Evolutionary conservation across 1,140 invertebrate genomes (phyloP), one percentile per base, ranked within the genome.

Genomic region (Lasioglossum baleicum): DNA sequence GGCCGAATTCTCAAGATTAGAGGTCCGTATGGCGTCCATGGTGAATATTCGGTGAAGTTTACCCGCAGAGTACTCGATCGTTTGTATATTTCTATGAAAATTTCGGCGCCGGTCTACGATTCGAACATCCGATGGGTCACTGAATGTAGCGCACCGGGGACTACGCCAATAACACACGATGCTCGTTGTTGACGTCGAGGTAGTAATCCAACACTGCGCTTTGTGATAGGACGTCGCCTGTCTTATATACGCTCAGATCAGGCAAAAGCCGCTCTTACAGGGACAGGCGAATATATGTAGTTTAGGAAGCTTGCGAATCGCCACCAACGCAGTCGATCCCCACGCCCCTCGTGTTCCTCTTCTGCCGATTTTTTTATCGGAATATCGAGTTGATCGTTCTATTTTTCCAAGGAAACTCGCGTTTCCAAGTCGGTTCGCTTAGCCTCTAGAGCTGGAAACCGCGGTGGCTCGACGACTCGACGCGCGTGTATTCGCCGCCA

Each of bases 231-330:
- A 90, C 84, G 89, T 83, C 80, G 85, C 87, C 89, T 80, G 86
- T 88, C 90, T 91, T 91, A 91, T 91, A 91, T 91, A 91, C 85
- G 88, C 87, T 88, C 75, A 42, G 86, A 85, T 87, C 84, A 80
- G 85, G 84, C 84, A 90, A 88, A 90, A 90, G 90, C 85, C 86
- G 83, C 87, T 90, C 88, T 90, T 87, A 77, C 87, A 88, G 82
- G 90, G 90, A 90, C 88, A 82, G 61, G 69, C 53, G 56, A 74
- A 76, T 86, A 85, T 74, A 76, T 86, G 84, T 74, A 81, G 60
- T 83, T 86, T 87, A 75, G 84, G 93, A 51, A 81, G 44, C 40
- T 67, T n/a, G 61, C 17, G 17, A 64, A 80, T 85, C n/a, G 26
- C n/a, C n/a, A 61, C 51, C 42, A 81, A 53, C 22, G 51, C n/a